Percentiles rank a stretch among this genome's conserved stretches.
phyloP scores from a whole-genome alignment of 2,113 vertebrate genomes.

The Hydrochoerus hydrochaeris region DNA sequence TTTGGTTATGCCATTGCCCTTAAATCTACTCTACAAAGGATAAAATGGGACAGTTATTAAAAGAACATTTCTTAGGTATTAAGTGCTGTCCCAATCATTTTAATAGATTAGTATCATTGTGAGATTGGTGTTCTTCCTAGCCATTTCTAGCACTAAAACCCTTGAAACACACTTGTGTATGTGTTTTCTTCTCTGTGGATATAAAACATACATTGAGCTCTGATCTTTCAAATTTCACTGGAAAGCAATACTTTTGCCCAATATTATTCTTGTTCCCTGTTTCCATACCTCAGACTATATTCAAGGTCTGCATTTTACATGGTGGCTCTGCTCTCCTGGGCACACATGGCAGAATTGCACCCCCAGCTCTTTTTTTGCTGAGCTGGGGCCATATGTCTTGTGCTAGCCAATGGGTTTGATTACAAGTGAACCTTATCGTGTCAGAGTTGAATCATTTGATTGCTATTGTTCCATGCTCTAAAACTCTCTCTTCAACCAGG shows the following conservation, averaged over 20 bases:
- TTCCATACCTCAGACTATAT: not conserved
- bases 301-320: not conserved
- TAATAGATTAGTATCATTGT: not conserved
- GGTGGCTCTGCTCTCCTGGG: not conserved
- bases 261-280: not conserved
- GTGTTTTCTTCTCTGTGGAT: slow-evolving; percentile 7
- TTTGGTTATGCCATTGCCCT: not conserved
- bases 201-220: not conserved
- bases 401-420: not conserved
- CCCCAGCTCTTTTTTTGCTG: not conserved
- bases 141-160: slow-evolving; percentile 23
- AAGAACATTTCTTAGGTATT: slow-evolving; percentile 16
- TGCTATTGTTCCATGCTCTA: not conserved
- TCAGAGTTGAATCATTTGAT: not conserved
- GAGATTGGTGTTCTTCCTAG: slow-evolving; percentile 24
- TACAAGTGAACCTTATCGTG: not conserved
- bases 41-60: not conserved
- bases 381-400: not conserved
- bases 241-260: not conserved
- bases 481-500: not conserved
- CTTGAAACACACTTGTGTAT: not conserved
- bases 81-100: not conserved
- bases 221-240: slow-evolving; percentile 42
- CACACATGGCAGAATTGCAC: not conserved
- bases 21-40: not conserved